These are phyloP conservation scores for Abscondita cerata DNA, from an alignment of 2,888 invertebrate species.

Conservation along the genomic window DNA sequence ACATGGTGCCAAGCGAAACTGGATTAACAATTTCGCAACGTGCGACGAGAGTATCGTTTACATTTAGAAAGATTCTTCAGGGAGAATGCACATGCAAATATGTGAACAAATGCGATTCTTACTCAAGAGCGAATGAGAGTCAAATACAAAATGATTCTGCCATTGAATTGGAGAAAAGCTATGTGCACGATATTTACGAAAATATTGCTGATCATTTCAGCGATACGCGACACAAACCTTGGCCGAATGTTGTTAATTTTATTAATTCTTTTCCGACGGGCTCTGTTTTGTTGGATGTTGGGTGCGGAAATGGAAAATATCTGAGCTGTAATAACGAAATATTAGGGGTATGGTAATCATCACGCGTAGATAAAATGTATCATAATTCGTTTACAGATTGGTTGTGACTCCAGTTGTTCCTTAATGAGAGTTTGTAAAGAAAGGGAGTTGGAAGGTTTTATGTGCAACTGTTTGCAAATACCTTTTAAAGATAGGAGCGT, in stretches of 20 bases:
- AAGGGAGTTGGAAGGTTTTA: constrained; percentile 71
- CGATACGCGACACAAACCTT: constrained; percentile 90
- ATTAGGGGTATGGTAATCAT: constrained; percentile 65
- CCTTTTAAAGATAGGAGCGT: constrained; percentile 72
- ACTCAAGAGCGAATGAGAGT: constrained; percentile 34
- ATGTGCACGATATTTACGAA: constrained; percentile 91
- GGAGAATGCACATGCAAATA: constrained; percentile 71
- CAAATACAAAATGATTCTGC: constrained; percentile 62
- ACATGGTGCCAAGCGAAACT: constrained; percentile 67
- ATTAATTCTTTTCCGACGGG: constrained; percentile 70
- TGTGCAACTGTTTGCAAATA: constrained; percentile 77
- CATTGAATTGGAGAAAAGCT: constrained; percentile 71
- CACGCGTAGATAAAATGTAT: no score
- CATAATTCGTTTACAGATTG: constrained; percentile 65
- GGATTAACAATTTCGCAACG: constrained; percentile 65
- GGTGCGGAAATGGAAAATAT: constrained; percentile 99
- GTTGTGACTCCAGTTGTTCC: constrained; percentile 80
- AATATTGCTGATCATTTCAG: constrained; percentile 95
- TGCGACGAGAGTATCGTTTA: constrained; percentile 78
- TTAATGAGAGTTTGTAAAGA: constrained; percentile 69
- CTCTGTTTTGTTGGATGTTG: constrained; percentile 85
- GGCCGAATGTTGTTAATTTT: constrained; percentile 91
- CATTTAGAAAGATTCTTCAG: constrained; percentile 74
- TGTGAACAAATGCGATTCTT: constrained; percentile 72
- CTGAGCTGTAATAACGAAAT: constrained; percentile 68